Evolutionary conservation across 2,113 vertebrate species (phyloP).

Genomic region (Muntiacus reevesi): DNA sequence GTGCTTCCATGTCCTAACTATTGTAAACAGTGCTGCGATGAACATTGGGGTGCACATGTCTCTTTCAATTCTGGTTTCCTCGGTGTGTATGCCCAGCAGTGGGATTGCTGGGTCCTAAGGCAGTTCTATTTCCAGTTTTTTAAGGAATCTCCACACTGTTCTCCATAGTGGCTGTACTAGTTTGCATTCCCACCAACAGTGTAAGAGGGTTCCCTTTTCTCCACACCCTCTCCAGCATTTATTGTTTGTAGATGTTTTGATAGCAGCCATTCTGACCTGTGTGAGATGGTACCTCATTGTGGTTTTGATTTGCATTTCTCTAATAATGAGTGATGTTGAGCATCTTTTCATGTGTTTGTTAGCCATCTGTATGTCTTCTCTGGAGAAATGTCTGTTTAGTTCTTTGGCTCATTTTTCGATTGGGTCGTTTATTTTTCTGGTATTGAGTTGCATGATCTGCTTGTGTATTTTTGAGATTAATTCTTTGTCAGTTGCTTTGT

Average conservation of each 20-base stretch:
- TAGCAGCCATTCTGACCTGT: accelerated
- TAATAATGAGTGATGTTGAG: background rate
- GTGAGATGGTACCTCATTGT: background rate
- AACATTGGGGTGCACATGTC: background rate
- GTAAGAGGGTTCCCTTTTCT: background rate
- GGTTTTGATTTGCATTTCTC: background rate
- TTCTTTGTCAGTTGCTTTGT: background rate
- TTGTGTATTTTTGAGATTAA: background rate
- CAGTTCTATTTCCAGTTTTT: background rate
- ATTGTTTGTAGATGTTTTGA: background rate
- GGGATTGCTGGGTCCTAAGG: background rate
- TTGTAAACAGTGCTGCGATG: background rate
- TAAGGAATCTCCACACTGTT: background rate
- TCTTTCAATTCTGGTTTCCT: background rate
- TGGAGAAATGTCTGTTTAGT: background rate
- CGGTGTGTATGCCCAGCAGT: accelerated
- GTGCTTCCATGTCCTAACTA: background rate
- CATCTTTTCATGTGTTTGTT: background rate
- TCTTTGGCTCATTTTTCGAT: background rate
- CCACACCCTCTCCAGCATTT: background rate
- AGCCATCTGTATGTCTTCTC: background rate
- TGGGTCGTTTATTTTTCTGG: background rate
- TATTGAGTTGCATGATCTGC: background rate
- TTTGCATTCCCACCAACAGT: background rate
- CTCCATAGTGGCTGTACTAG: background rate